phyloP scores from a whole-genome alignment of 1,140 invertebrate genomes.

The Drosophila nasuta region DNA sequence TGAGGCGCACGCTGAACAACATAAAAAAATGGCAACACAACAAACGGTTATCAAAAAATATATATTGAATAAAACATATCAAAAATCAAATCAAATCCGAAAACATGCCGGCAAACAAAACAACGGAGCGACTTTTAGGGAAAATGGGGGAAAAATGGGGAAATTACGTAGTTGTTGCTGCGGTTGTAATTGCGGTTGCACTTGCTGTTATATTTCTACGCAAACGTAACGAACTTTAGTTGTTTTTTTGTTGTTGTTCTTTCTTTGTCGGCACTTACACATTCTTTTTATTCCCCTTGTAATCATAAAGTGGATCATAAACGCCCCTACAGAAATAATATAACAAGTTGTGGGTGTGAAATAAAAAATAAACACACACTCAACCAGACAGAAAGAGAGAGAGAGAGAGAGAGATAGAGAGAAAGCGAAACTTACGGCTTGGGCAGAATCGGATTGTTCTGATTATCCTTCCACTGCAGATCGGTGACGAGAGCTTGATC shows the following conservation, averaged over 20 bases:
- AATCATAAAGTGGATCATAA: slow-evolving; percentile 85
- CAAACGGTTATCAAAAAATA: slow-evolving; percentile 17
- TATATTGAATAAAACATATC: not conserved
- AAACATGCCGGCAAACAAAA: slow-evolving; percentile 49
- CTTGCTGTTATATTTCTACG: slow-evolving; percentile 51
- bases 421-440: slow-evolving; percentile 86
- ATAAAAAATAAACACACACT: slow-evolving; percentile 19
- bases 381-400: slow-evolving; percentile 4
- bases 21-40: not conserved
- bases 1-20: slow-evolving; percentile 11
- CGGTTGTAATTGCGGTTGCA: slow-evolving; percentile 9
- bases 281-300: slow-evolving; percentile 83
- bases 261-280: slow-evolving; percentile 69
- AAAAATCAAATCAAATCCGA: slow-evolving; percentile 25
- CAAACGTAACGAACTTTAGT: slow-evolving; percentile 36
- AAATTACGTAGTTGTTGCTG: slow-evolving; percentile 8
- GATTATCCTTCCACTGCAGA: slow-evolving; percentile 90
- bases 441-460: slow-evolving; percentile 88
- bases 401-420: not conserved
- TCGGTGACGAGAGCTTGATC: slow-evolving; percentile 87
- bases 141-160: not conserved
- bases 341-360: slow-evolving; percentile 38
- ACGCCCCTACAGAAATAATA: slow-evolving; percentile 66
- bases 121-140: slow-evolving; percentile 9
- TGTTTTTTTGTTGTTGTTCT: slow-evolving; percentile 39